Percentiles rank a stretch among this genome's conserved stretches.
Evolutionary conservation across 2,113 vertebrate species (phyloP).

Genomic region (Smithornis capensis): DNA sequence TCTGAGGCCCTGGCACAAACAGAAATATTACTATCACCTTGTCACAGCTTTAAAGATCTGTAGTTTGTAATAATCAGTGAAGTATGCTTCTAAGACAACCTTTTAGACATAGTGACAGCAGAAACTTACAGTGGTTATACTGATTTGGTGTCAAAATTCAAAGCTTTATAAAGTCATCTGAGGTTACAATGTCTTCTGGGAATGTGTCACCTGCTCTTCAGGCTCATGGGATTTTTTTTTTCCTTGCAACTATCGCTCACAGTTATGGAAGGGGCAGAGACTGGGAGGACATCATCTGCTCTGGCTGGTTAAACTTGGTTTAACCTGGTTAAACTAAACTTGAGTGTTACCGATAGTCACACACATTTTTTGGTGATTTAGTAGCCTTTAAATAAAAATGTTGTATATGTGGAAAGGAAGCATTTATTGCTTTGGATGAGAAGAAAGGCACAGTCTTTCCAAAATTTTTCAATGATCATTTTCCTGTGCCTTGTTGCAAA

Average conservation of each 20-base stretch:
- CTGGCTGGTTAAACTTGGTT: too few relatives aligned
- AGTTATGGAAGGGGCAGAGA: neutral
- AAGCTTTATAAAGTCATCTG: neutral
- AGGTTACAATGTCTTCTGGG: neutral
- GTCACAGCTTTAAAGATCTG: neutral
- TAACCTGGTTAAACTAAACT: too few relatives aligned
- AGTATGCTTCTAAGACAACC: neutral
- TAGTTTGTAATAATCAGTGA: neutral
- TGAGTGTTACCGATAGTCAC: neutral
- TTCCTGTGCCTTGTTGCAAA: neutral
- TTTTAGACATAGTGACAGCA: neutral
- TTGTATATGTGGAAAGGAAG: neutral
- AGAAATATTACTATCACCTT: neutral
- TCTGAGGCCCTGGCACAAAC: neutral
- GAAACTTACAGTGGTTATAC: neutral
- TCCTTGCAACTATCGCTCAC: neutral
- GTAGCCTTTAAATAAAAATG: neutral
- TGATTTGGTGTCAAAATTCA: neutral
- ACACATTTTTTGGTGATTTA: rapidly evolving
- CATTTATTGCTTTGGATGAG: neutral
- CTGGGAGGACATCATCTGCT: neutral
- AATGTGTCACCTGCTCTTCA: neutral
- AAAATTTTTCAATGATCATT: neutral
- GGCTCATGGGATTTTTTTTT: neutral
- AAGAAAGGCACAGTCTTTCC: neutral